Percentiles rank a stretch among this genome's conserved stretches.
These are phyloP conservation scores for Cyprinodon tularosa DNA, from an alignment of 2,113 vertebrate species.

Conservation along the genomic window DNA sequence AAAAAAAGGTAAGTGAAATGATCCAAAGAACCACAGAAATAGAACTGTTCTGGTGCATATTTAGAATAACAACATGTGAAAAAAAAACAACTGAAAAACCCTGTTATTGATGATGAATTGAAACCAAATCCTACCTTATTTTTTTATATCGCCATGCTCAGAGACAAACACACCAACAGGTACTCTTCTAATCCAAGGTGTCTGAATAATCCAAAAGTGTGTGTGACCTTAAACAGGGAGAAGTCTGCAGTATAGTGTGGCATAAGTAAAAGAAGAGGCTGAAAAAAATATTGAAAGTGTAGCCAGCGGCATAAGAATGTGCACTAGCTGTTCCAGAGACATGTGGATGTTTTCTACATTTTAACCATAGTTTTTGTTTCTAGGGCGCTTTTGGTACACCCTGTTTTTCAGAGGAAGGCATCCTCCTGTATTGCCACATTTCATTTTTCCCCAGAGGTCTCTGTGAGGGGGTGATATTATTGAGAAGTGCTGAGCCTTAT, in stretches of 20 bases:
- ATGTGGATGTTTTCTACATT: slow-evolving; percentile 36
- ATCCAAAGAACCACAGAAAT: background rate
- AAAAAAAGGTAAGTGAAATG: background rate
- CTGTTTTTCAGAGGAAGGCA: slow-evolving; percentile 74
- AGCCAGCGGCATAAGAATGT: slow-evolving; percentile 61
- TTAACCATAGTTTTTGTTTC: slow-evolving; percentile 14
- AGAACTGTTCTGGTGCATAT: background rate
- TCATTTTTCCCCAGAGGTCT: slow-evolving; percentile 78
- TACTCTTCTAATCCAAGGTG: slow-evolving; percentile 2
- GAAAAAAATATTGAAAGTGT: slow-evolving; percentile 72
- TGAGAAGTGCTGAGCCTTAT: slow-evolving; percentile 80
- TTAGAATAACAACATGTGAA: background rate
- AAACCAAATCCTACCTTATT: background rate
- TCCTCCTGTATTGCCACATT: slow-evolving; percentile 77
- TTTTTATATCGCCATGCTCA: background rate
- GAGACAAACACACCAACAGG: slow-evolving; percentile 2
- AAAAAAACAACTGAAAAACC: background rate
- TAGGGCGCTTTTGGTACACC: slow-evolving; percentile 61
- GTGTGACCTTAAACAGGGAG: slow-evolving; percentile 64
- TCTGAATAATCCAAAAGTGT: slow-evolving; percentile 29
- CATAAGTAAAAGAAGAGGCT: slow-evolving; percentile 57
- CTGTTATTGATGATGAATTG: background rate
- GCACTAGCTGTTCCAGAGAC: slow-evolving; percentile 40
- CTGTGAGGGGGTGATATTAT: slow-evolving; percentile 79
- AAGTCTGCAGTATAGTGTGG: slow-evolving; percentile 53